Conservation (phyloP, 2,797 vertebrate genomes). For the Catharus ustulatus region DNA sequence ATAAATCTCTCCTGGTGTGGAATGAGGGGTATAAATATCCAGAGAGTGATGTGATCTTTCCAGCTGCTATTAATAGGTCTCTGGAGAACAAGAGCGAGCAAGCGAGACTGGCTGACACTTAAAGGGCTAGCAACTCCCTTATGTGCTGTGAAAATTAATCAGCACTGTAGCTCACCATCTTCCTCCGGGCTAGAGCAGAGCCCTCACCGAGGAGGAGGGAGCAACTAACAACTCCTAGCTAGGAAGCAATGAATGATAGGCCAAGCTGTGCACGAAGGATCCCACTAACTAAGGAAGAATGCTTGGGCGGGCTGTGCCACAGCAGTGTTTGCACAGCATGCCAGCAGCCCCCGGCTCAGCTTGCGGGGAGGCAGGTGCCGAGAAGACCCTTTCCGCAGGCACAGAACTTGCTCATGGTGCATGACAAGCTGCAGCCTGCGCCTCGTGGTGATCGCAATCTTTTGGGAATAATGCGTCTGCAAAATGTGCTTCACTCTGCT, state of each 20-base stretch:
- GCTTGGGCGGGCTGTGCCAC: neutral
- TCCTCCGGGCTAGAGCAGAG: conserved; percentile 62
- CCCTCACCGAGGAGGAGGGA: neutral
- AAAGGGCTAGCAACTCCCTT: conserved; percentile 78
- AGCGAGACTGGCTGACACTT: conserved; percentile 76
- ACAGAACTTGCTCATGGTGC: accelerated
- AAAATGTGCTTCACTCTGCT: neutral
- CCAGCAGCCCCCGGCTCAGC: neutral
- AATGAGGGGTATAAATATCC: conserved; percentile 80
- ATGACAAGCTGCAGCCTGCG: neutral
- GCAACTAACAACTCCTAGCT: neutral
- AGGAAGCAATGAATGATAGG: neutral
- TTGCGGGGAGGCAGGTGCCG: neutral
- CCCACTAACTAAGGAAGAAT: neutral
- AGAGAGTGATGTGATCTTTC: conserved; percentile 84
- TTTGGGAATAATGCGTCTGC: neutral
- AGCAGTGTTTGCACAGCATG: neutral
- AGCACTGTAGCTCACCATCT: conserved; percentile 37
- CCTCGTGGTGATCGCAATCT: accelerated
- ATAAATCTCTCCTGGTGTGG: conserved; percentile 84
- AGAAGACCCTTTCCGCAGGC: neutral
- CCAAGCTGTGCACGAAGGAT: neutral
- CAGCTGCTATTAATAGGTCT: conserved; percentile 86
- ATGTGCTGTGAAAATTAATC: conserved; percentile 71
- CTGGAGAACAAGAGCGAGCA: conserved; percentile 72